These are phyloP conservation scores for Euzophera pinguis DNA, from an alignment of 2,888 invertebrate genomes.

Conservation along the genomic window DNA sequence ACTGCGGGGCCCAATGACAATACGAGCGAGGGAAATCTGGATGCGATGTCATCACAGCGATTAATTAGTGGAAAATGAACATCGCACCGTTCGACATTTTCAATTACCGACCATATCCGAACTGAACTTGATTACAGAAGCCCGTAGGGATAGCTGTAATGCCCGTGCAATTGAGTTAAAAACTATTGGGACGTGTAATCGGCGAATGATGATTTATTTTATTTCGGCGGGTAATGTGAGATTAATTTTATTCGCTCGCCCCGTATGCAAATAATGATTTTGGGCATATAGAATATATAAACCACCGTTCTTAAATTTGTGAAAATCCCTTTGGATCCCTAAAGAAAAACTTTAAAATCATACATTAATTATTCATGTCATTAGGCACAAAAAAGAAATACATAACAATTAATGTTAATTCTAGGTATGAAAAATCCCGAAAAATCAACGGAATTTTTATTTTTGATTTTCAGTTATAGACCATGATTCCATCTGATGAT, in stretches of 20 bases:
- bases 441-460: too few relatives aligned
- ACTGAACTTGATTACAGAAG: constrained; percentile 54
- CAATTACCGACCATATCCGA: constrained; percentile 65
- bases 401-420: too few relatives aligned
- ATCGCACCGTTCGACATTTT: constrained; percentile 70
- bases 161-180: constrained; percentile 50
- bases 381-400: too few relatives aligned
- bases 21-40: constrained; percentile 36
- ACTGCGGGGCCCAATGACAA: constrained; percentile 26
- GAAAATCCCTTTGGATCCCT: too few relatives aligned
- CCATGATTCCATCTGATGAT: too few relatives aligned
- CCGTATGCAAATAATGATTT: too few relatives aligned
- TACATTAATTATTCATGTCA: too few relatives aligned
- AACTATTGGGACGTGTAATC: constrained; percentile 42
- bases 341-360: too few relatives aligned
- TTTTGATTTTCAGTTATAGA: too few relatives aligned
- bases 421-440: too few relatives aligned
- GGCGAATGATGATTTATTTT: neutral
- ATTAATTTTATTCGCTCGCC: neutral
- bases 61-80: constrained; percentile 79
- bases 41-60: constrained; percentile 68
- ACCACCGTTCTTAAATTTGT: too few relatives aligned
- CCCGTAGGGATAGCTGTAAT: constrained; percentile 55
- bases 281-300: too few relatives aligned
- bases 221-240: neutral